phyloP scores from a whole-genome alignment of 2,113 vertebrate species.

The Notothenia coriiceps region DNA sequence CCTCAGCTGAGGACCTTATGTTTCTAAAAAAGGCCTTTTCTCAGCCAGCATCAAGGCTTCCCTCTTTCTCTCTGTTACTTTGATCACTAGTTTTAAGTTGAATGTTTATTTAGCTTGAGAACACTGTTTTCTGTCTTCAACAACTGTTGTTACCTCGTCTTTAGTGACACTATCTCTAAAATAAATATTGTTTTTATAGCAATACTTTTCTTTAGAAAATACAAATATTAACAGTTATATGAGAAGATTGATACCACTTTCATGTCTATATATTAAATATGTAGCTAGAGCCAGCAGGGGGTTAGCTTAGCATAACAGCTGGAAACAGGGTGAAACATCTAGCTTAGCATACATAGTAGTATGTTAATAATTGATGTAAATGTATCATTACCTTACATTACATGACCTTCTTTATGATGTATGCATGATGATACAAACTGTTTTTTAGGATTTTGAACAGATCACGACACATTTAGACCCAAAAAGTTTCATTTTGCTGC shows the following conservation, averaged over 20 bases:
- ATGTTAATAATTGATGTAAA: neutral
- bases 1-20: neutral
- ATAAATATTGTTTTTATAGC: neutral
- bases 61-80: neutral
- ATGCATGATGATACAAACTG: neutral
- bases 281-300: too few species aligned
- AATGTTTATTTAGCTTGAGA: neutral
- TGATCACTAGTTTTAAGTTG: neutral
- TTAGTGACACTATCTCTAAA: neutral
- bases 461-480: neutral
- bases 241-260: too few species aligned
- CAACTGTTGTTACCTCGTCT: neutral
- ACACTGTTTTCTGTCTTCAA: neutral
- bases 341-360: too few species aligned
- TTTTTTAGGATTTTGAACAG: neutral
- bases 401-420: neutral
- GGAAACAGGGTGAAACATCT: neutral
- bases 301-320: too few species aligned
- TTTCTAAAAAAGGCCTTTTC: neutral
- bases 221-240: too few species aligned
- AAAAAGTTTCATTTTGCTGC: neutral
- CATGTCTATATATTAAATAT: too few species aligned
- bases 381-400: neutral
- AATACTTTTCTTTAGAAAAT: neutral
- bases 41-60: neutral